Conservation (phyloP, 2,888 invertebrate genomes). For the Troilus luridus region DNA sequence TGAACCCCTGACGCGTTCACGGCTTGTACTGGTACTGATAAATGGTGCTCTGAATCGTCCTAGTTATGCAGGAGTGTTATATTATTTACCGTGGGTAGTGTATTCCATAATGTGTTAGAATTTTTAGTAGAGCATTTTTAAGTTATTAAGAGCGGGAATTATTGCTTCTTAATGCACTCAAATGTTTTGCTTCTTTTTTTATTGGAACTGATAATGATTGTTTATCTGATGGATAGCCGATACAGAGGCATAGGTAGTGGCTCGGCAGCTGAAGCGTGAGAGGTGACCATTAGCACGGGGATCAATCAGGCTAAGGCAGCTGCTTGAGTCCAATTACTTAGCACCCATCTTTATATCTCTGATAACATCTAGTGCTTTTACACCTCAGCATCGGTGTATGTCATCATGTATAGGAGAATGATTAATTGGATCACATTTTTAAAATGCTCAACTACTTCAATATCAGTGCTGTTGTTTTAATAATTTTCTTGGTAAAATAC, state of each 20-base stretch:
- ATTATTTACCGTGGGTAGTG: no score
- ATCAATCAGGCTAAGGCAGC: conserved; percentile 51
- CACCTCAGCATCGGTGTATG: not conserved
- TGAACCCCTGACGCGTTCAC: no score
- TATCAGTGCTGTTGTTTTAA: no score
- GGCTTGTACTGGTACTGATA: no score
- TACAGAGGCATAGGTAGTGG: not conserved
- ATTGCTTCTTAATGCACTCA: no score
- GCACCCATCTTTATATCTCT: conserved; percentile 10
- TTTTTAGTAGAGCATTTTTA: no score
- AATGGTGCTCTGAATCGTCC: no score
- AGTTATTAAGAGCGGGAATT: no score
- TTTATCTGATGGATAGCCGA: not conserved
- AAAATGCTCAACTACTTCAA: not conserved
- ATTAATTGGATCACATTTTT: not conserved
- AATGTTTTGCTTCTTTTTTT: no score
- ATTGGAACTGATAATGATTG: not conserved
- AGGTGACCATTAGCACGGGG: conserved; percentile 19
- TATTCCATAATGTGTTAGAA: no score
- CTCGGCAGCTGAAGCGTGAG: conserved; percentile 46
- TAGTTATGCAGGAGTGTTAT: no score
- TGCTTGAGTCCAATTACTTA: conserved; percentile 54
- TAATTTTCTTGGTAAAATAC: no score
- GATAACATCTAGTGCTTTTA: conserved; percentile 42
- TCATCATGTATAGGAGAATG: not conserved